These are phyloP conservation scores for Shargacucullia verbasci DNA, from an alignment of 2,888 invertebrate species.

Conservation along the genomic window DNA sequence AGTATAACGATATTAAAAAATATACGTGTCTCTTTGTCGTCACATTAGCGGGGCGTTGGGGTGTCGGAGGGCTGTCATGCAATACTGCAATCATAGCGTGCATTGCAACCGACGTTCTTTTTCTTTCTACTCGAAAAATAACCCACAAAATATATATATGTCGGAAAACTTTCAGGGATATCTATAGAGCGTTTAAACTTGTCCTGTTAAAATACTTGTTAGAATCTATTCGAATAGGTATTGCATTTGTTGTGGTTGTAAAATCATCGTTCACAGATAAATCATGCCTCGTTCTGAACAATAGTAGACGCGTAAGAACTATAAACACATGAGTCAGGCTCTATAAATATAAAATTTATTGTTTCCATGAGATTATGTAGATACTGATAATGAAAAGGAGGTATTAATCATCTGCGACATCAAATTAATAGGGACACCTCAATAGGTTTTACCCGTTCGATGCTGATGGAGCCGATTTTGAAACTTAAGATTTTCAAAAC, in stretches of 20 bases:
- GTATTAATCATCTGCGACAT: no score
- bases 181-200: slow-evolving; percentile 5
- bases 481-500: background rate
- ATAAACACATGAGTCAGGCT: background rate
- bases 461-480: background rate
- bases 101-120: slow-evolving; percentile 58
- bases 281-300: background rate
- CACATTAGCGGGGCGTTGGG: slow-evolving; percentile 61
- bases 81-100: slow-evolving; percentile 80
- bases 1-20: slow-evolving; percentile 25
- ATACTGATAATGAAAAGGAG: no score
- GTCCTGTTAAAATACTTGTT: slow-evolving; percentile 5
- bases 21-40: slow-evolving; percentile 53
- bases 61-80: slow-evolving; percentile 71
- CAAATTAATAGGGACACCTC: no score
- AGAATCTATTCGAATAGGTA: no score
- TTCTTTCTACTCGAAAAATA: slow-evolving; percentile 62
- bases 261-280: background rate
- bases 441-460: no score
- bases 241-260: no score
- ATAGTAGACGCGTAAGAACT: background rate
- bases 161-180: slow-evolving; percentile 24
- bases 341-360: background rate
- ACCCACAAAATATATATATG: slow-evolving; percentile 27
- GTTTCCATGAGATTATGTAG: no score